Conservation (phyloP, 1,140 invertebrate species). For the Eufriesea mexicana region DNA sequence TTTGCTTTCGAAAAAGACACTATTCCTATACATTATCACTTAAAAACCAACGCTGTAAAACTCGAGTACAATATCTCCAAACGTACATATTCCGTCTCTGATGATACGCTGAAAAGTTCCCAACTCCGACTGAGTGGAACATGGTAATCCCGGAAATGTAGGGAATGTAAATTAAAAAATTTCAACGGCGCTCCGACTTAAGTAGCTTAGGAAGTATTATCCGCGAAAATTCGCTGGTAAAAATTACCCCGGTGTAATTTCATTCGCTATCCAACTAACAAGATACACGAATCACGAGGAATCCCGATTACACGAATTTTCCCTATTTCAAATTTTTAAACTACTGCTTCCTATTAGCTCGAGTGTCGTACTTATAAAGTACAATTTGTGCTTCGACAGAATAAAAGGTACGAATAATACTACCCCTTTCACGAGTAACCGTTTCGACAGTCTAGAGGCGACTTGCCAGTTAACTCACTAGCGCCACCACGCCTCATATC, state of each 20-base stretch:
- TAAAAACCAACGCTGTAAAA: neutral
- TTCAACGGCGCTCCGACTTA: constrained; percentile 13
- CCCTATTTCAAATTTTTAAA: neutral
- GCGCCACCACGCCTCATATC: too few relatives aligned
- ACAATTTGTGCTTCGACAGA: too few relatives aligned
- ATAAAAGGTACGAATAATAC: too few relatives aligned
- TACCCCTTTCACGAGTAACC: too few relatives aligned
- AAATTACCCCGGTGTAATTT: constrained; percentile 31
- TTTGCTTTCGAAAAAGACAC: neutral
- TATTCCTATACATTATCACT: neutral
- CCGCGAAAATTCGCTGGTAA: constrained; percentile 3
- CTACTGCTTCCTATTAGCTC: neutral
- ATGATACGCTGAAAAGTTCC: constrained; percentile 34
- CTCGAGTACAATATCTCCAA: neutral
- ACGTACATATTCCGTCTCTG: constrained; percentile 14
- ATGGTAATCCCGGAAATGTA: constrained; percentile 28
- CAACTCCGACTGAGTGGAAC: constrained; percentile 16
- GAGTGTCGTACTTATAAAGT: neutral
- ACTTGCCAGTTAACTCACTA: too few relatives aligned
- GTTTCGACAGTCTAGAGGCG: too few relatives aligned
- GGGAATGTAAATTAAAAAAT: constrained; percentile 39
- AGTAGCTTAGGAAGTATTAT: constrained; percentile 42
- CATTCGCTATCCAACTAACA: constrained; percentile 7
- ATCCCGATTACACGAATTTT: neutral
- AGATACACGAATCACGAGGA: neutral